Percentiles rank a stretch among this genome's conserved stretches.
These are phyloP conservation scores for Menura novaehollandiae DNA, from an alignment of 2,113 vertebrate genomes.

Conservation along the genomic window DNA sequence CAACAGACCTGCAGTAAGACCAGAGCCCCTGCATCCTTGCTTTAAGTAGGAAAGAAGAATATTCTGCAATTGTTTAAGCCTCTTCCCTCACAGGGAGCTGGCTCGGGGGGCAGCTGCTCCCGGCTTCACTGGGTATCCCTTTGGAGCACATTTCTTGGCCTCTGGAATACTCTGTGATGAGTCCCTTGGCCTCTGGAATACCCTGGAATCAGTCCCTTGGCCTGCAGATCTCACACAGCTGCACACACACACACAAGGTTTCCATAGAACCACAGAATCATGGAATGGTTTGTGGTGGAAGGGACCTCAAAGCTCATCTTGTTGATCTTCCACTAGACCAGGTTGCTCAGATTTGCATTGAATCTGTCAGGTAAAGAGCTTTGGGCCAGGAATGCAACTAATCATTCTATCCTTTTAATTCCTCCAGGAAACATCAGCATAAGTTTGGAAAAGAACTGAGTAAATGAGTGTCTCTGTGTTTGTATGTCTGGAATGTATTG, in stretches of 20 bases:
- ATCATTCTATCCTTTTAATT: not conserved
- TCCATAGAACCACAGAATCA: not conserved
- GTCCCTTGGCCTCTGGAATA: not conserved
- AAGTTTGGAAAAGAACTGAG: not conserved
- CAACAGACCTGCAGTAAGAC: not conserved
- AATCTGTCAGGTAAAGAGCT: not conserved
- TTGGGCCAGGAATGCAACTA: not conserved
- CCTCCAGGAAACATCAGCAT: not conserved
- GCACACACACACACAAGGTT: not conserved
- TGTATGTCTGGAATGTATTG: not conserved
- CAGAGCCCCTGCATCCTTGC: not conserved
- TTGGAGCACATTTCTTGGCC: not conserved
- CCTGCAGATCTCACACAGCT: not conserved
- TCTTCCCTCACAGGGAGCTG: not conserved
- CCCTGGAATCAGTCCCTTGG: not conserved
- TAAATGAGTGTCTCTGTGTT: not conserved
- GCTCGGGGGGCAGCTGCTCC: not conserved
- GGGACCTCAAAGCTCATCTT: not conserved
- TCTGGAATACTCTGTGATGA: not conserved
- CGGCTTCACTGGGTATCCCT: not conserved
- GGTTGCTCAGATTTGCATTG: not conserved
- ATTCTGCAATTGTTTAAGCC: not conserved
- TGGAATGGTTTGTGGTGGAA: not conserved
- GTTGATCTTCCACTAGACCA: not conserved
- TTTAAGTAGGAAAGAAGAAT: not conserved